phyloP scores from a whole-genome alignment of 1,140 invertebrate genomes.

The Xylocopa sonorina region DNA sequence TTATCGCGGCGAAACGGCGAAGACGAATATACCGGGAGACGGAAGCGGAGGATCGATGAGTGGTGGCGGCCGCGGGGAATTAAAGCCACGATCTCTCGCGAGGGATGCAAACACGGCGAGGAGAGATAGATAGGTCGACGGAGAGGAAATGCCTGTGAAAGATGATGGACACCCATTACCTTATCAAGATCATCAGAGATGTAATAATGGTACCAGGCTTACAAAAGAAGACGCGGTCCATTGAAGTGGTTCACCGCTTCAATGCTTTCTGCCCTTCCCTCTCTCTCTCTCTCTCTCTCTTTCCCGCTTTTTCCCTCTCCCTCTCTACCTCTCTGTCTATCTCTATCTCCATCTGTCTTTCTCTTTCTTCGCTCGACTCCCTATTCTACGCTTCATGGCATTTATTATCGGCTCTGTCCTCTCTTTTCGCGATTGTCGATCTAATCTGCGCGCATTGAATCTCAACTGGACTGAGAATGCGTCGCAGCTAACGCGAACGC shows the following conservation, averaged over 20 bases:
- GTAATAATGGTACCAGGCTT: slow-evolving; percentile 69
- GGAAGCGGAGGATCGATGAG: neutral
- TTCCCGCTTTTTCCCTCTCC: slow-evolving; percentile 19
- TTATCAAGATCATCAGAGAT: slow-evolving; percentile 75
- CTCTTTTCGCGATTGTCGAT: slow-evolving; percentile 54
- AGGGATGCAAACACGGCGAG: slow-evolving; percentile 15
- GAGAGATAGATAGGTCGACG: slow-evolving; percentile 51
- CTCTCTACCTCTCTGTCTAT: no score
- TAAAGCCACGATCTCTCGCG: slow-evolving; percentile 24
- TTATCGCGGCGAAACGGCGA: no score
- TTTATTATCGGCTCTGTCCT: slow-evolving; percentile 45
- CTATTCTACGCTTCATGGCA: slow-evolving; percentile 5
- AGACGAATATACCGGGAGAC: neutral
- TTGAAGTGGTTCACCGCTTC: slow-evolving; percentile 58
- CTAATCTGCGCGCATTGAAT: slow-evolving; percentile 46
- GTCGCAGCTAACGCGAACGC: slow-evolving; percentile 42
- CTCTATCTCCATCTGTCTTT: no score
- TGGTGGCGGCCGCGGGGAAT: slow-evolving; percentile 7
- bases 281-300: slow-evolving; percentile 29
- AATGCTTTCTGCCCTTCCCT: slow-evolving; percentile 43
- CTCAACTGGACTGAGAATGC: slow-evolving; percentile 46
- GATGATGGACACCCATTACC: slow-evolving; percentile 75
- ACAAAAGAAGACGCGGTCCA: slow-evolving; percentile 64
- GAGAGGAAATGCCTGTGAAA: slow-evolving; percentile 73
- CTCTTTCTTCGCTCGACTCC: no score